Percentiles rank a stretch among this genome's conserved stretches.
phyloP scores from a whole-genome alignment of 2,888 invertebrate genomes.

The Ichneumoninae sp. region DNA sequence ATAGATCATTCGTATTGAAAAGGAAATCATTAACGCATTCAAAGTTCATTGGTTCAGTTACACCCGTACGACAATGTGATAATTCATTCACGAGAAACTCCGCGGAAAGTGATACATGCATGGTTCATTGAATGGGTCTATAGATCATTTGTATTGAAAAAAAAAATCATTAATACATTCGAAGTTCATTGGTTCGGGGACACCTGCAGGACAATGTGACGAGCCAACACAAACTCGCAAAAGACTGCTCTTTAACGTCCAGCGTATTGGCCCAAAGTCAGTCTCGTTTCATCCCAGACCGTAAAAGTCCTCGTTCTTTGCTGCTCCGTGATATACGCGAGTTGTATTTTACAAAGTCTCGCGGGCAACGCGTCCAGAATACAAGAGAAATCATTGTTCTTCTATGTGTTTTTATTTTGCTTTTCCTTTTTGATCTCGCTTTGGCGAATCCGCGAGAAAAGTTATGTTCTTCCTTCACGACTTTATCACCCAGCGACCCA shows the following conservation, averaged over 20 bases:
- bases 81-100: too few relatives aligned
- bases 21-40: too few relatives aligned
- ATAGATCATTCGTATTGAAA: too few relatives aligned
- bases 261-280: not conserved
- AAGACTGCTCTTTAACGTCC: constrained; percentile 10
- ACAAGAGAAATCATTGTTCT: constrained; percentile 10
- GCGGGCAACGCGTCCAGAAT: constrained; percentile 15
- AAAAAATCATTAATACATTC: too few relatives aligned
- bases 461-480: not conserved
- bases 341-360: constrained; percentile 35
- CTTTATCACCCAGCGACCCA: not conserved
- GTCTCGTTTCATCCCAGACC: constrained; percentile 10
- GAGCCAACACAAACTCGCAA: not conserved
- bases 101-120: too few relatives aligned
- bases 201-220: constrained; percentile 14
- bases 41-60: not conserved
- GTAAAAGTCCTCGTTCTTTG: constrained; percentile 45
- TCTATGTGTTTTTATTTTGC: constrained; percentile 43
- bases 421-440: not conserved
- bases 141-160: too few relatives aligned
- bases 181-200: not conserved
- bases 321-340: constrained; percentile 48
- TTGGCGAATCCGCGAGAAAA: not conserved
- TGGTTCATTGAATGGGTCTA: too few relatives aligned
- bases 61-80: constrained; percentile 9